Base-by-base conservation (phyloP, 2,113 vertebrate genomes). In the Charina bottae region DNA sequence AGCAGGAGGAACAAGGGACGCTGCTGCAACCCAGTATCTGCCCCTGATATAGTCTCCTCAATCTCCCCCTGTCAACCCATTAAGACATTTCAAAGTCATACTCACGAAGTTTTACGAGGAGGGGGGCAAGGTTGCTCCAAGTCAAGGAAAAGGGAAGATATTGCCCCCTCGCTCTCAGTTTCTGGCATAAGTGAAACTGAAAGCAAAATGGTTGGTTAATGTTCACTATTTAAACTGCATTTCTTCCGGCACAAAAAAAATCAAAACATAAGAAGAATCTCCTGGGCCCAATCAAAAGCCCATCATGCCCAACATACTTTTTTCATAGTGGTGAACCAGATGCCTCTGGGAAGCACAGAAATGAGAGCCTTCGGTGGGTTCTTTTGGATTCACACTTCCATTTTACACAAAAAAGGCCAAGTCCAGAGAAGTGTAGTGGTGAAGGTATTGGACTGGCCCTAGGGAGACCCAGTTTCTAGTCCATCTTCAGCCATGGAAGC, bases 51-150 rank as follows among this genome's bases (percentile, higher is more conserved):
- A 55, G 13, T 33, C 10, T 68, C 49, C 49, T 68, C 9, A 7
- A 9, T n/a, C 88, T 56, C 64, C 53, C 89, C 13, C 37, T 28
- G 54, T 12, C 6, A 7, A 46, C 23, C 58, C 6, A 26, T 17
- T 46, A 58, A 28, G 10, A 26, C 72, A 78, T 78, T 78, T 78
- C n/a, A 33, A 89, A 68, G 26, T 54, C 19, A 5, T 78, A 84
- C 91, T 92, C 37, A 92, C 91, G 91, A 92, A 28, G 91, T 89
- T 92, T 89, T 92, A 26, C 87, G 72, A 21, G 91, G 87, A 12
- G 87, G 87, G 2, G 91, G 91, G n/a, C 56, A 83, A 11, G 72
- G 91, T 59, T 84, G 91, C 9, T 92, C 91, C 87, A 92, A 24
- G 26, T 92, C 91, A 19, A 84, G 91, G 58, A 84, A 54, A 28